Evolutionary conservation across 92 coral and sea anemone species (phyloP), one percentile per base, ranked within the genome.

Genomic region (Montipora capitata): DNA sequence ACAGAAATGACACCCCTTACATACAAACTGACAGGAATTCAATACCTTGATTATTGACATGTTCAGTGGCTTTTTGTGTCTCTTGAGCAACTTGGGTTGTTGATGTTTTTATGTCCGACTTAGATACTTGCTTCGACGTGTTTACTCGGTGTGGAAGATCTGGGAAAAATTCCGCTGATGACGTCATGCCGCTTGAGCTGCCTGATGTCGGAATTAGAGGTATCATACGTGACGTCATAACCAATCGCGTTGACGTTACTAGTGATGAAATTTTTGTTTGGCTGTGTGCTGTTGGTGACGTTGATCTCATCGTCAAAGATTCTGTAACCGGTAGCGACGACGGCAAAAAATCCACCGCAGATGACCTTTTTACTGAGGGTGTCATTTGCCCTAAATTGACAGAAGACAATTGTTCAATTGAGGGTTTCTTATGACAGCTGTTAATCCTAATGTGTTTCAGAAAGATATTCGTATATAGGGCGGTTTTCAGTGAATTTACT

Each of bases 21-120:
- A 4, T 15, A 20, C 11, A 63, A 72, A 74, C 27, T 52, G 66
- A 2, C 18, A 38, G 15, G 45, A 6, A 54, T 12, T 54, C 3
- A 8, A 39, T 75, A 75, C 80, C 80, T 75, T 75, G 43, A 12
- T 38, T 52, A 11, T 14, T 35, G 13, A 52, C 41, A 27, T 14
- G 35, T 40, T 59, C 18, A 27, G 48, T 56, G 5, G 66, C 57
- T 52, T 10, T 11, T 42, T 14, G 63, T 15, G 35, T 6, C 17
- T 49, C 71, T 59, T 78, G 57, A 43, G n/a, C 16, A 78, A 40
- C 12, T 49, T 63, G 62, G 17, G 43, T 44, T 17, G 82, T 18
- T 9, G 82, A 78, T 13, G 16, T 63, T 2, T 8, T 40, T 39
- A 10, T 13, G 56, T 5, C 43, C 7, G 73, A 17, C 18, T 8